Evolutionary conservation across 1,140 invertebrate genomes (phyloP).

Genomic region (Drosophila busckii): DNA sequence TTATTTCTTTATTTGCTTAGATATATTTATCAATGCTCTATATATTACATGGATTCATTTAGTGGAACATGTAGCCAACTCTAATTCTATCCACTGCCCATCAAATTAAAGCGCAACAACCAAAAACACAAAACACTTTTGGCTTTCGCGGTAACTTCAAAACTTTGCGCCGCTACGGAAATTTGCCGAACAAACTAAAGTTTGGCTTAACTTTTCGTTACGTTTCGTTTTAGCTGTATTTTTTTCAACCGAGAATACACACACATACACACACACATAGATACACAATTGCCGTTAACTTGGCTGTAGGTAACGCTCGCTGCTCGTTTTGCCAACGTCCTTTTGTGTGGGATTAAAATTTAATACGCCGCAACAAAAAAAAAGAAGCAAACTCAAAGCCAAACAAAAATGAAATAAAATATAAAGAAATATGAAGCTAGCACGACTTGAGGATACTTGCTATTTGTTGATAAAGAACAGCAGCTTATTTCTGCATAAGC

Average conservation of each 20-base stretch:
- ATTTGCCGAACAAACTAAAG: slow-evolving; percentile 6
- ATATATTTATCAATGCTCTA: no score
- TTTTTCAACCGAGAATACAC: not conserved
- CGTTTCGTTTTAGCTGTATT: slow-evolving; percentile 7
- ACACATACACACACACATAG: slow-evolving; percentile 2
- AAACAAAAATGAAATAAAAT: slow-evolving; percentile 4
- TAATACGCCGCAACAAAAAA: slow-evolving; percentile 38
- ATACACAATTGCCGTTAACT: slow-evolving; percentile 50
- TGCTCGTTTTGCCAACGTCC: slow-evolving; percentile 5
- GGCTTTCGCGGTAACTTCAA: not conserved
- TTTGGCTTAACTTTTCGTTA: slow-evolving; percentile 17
- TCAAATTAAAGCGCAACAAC: slow-evolving; percentile 1
- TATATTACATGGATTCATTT: no score
- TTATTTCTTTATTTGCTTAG: no score
- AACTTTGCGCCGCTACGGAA: not conserved
- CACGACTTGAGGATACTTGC: no score
- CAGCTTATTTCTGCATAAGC: no score
- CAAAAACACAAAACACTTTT: slow-evolving; percentile 3
- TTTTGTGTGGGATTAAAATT: slow-evolving; percentile 53
- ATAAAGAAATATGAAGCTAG: no score
- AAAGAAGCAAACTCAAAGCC: not conserved
- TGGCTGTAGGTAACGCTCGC: slow-evolving; percentile 14
- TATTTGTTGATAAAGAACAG: no score
- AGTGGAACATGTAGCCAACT: no score
- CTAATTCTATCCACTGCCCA: no score